A percentile compares a stretch with the other conserved stretches of the same genome.
Evolutionary conservation across 2,888 invertebrate genomes (phyloP).

Genomic region (Ariolimax columbianus): DNA sequence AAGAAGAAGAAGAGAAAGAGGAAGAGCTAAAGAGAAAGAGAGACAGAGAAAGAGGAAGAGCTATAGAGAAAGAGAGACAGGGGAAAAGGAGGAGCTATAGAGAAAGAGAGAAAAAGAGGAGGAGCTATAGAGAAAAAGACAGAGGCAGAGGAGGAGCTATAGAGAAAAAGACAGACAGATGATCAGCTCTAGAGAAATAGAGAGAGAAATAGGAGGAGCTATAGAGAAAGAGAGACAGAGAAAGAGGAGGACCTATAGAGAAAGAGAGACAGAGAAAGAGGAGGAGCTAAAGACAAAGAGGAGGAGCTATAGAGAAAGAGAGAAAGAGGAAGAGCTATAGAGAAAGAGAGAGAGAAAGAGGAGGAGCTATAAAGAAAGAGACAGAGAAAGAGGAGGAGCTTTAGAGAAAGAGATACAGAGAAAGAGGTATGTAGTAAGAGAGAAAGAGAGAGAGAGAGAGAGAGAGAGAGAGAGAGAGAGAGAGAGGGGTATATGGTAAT

Average conservation of each 20-base stretch:
- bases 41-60: neutral
- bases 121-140: neutral
- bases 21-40: too few species aligned
- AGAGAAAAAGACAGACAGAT: too few species aligned
- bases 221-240: neutral
- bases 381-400: neutral
- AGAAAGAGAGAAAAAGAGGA: too few species aligned
- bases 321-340: constrained; percentile 7
- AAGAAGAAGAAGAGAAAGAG: too few species aligned
- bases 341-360: constrained; percentile 24
- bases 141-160: too few species aligned
- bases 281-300: neutral
- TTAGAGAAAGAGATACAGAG: neutral
- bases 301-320: neutral
- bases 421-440: too few species aligned
- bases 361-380: constrained; percentile 13
- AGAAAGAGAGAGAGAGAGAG: neutral
- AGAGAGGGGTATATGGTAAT: neutral
- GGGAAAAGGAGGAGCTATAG: neutral
- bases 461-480: neutral
- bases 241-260: constrained; percentile 2
- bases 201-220: too few species aligned
- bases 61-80: too few species aligned
- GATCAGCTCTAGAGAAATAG: too few species aligned
- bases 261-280: constrained; percentile 18